A percentile compares a stretch with the other conserved stretches of the same genome.
Conservation (phyloP, 1,140 invertebrate species). For the Cotesia typhae region DNA sequence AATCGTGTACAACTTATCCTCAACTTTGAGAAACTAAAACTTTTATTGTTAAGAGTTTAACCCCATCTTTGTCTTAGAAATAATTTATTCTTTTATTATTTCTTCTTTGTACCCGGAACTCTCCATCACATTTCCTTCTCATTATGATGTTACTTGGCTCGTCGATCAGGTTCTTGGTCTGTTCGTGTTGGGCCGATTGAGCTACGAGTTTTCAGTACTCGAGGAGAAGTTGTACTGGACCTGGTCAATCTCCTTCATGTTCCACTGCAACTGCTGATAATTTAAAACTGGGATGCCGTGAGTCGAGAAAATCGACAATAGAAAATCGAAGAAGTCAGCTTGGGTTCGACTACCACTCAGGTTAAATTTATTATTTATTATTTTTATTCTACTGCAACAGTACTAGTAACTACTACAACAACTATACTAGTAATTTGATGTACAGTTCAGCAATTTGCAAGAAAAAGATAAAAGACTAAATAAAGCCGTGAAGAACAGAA, state of each 20-base stretch:
- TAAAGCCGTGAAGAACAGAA: background rate
- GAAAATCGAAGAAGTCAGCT: no score
- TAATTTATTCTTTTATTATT: no score
- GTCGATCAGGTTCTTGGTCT: constrained; percentile 5
- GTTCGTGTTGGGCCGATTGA: no score
- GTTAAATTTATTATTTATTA: no score
- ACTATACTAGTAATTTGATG: background rate
- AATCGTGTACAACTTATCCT: constrained; percentile 30
- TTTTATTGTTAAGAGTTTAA: constrained; percentile 19
- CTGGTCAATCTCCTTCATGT: no score
- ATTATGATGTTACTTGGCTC: constrained; percentile 22
- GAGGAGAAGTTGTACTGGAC: background rate
- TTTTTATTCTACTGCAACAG: no score
- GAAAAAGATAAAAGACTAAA: background rate
- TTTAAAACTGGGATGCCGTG: no score
- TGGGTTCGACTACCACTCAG: no score
- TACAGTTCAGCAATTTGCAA: constrained; percentile 16
- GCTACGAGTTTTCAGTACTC: background rate
- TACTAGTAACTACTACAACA: no score
- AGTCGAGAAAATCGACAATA: no score
- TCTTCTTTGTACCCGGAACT: constrained; percentile 5
- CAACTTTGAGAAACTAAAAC: constrained; percentile 29
- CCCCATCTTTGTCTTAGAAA: no score
- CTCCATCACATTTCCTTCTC: constrained; percentile 19
- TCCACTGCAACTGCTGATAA: no score